Evolutionary conservation across 2,113 vertebrate genomes (phyloP), one percentile per base, ranked within the genome.

Genomic region (Aspiorhynchus laticeps): DNA sequence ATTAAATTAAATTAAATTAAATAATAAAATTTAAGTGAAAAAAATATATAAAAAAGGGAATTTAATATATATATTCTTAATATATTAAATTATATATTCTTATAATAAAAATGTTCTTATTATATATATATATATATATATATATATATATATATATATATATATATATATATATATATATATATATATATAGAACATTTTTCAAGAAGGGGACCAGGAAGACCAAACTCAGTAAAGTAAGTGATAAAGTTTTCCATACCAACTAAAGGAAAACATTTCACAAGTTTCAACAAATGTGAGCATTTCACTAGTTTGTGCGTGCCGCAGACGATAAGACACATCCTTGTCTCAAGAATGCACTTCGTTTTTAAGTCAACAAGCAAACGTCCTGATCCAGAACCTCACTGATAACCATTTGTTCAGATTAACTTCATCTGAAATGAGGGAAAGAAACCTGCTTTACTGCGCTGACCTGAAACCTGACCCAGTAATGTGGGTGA

Each of bases 271-370:
- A 46, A 80, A 79, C 46, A 73, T 59, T 78, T 26, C 83, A 79
- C 28, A 38, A 90, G 63, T 87, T 87, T 67, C 73, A 82, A 83
- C 79, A 87, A 87, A 80, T 43, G 83, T 80, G 83, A 80, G 41
- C 63, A 6, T 53, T 75, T 53, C 87, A 80, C 85, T 46, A 19
- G 24, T 83, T 69, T 87, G 56, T 89, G 86, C 71, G 69, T 85
- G 82, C 82, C 51, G 43, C 10, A 10, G 73, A 87, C 14, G 88
- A 92, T 91, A 92, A 92, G 86, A 88, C 14, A 1, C 79, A 87
- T 92, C 86, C 85, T 61, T 56, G 17, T 87, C 74, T 87, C 51
- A 82, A 88, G 87, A 90, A 90, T 71, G 63, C 51, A n/a, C 74
- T 78, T 21, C 21, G 56, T 26, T 33, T 89, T 36, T 77, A 38